Conservation (phyloP, 2,888 invertebrate genomes). For the Aricia artaxerxes region DNA sequence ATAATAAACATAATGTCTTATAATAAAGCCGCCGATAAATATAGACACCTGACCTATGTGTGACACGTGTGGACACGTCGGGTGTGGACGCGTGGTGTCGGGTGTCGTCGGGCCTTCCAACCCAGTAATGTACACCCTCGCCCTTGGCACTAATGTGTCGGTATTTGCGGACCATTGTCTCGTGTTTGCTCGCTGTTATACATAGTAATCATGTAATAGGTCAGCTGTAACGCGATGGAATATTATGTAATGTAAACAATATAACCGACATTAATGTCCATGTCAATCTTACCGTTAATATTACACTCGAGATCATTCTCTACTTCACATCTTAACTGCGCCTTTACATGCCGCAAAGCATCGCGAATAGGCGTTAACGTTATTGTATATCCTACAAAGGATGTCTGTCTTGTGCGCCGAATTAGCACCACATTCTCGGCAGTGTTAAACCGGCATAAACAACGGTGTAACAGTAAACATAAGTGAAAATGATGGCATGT, state of each 20-base stretch:
- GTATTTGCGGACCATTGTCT: constrained; percentile 7
- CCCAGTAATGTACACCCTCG: background rate
- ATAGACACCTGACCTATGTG: background rate
- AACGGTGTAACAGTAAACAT: background rate
- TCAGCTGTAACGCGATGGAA: background rate
- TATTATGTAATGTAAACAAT: background rate
- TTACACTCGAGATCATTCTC: background rate
- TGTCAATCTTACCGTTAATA: background rate
- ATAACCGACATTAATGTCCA: background rate
- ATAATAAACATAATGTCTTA: no score
- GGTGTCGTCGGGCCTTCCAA: background rate
- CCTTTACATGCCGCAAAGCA: background rate
- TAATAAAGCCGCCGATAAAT: background rate
- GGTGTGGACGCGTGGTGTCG: background rate
- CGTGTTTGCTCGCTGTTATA: background rate
- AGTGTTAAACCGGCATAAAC: background rate
- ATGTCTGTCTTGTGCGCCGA: background rate
- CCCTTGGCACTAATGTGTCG: background rate
- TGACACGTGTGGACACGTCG: background rate
- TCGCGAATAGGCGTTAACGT: background rate
- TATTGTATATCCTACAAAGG: background rate
- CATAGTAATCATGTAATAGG: background rate
- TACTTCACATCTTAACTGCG: background rate
- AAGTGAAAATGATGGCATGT: background rate
- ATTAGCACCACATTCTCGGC: background rate